Base-by-base conservation (phyloP, 2,888 invertebrate species). In the Synergus umbraculus region DNA sequence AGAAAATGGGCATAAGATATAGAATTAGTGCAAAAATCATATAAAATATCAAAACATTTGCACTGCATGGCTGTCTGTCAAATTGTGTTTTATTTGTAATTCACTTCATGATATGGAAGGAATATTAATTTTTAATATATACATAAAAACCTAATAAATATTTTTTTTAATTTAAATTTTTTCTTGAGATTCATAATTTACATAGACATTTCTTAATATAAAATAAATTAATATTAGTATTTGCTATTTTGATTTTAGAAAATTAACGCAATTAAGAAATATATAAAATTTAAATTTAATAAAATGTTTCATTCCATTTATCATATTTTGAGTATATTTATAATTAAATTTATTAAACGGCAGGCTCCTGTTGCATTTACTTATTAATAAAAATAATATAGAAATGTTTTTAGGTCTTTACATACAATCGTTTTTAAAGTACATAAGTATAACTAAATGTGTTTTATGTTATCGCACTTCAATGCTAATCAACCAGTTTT, bases 1-100 rank as follows among this genome's bases (percentile, higher is more conserved):
- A 73, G 12, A 37, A n/a, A 54, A n/a, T 12, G 22, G 22, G 12
- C 10, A 60, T 29, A 29, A 60, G 29, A 60, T 8, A 22, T 29
- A 60, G 60, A 60, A 60, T 18, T 10, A 37, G 37, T 54, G 29
- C 9, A 41, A 73, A 49, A 46, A 69, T 46, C 15, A 29, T 46
- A 4, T 15, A 73, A 73, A 54, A 73, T 73, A 49, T 73, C n/a
- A 49, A 54, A 73, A 73, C 73, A 73, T 22, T 73, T 73, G 69
- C 60, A 60, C 22, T 60, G 22, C 22, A 60, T 22, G 22, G 60
- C 60, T 60, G 22, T 60, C 60, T 22, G 12, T 10, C 60, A 60
- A 5, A 29, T 60, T 60, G 12, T 0, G 18, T 18, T 60, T 29
- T 1, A 60, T 22, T 29, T 22, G 60, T 22, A 29, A 60, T 22